Evolutionary conservation across 1,140 invertebrate genomes (phyloP).

Genomic region (Orchesella cincta): DNA sequence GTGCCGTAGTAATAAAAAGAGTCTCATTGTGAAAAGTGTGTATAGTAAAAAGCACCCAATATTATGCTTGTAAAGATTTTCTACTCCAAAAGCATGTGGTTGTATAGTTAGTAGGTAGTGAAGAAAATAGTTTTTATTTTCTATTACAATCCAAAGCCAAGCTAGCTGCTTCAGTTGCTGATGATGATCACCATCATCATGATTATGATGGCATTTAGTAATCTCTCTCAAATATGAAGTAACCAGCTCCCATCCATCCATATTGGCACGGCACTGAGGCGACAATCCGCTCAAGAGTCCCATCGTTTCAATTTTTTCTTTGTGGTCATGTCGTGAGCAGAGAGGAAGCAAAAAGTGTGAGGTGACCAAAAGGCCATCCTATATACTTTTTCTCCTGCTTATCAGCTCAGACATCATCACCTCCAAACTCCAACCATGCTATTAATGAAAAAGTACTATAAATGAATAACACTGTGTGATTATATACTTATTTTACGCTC

Average conservation of each 20-base stretch:
- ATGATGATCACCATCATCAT: no score
- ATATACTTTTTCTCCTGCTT: background rate
- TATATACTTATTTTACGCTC: background rate
- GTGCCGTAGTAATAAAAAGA: conserved; percentile 21
- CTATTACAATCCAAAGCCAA: no score
- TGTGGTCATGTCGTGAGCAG: background rate
- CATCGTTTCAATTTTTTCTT: background rate
- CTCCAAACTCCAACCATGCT: no score
- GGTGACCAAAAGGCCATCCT: conserved; percentile 10
- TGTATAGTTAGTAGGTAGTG: no score
- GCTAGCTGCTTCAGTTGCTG: no score
- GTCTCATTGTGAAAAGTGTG: no score
- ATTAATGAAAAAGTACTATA: no score
- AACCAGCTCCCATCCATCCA: background rate
- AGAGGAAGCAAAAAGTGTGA: background rate
- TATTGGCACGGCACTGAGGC: conserved; percentile 18
- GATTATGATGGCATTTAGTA: background rate
- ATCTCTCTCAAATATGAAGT: background rate
- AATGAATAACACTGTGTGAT: no score
- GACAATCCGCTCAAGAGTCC: background rate
- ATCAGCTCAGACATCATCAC: conserved; percentile 25
- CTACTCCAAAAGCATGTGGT: no score
- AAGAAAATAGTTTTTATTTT: no score
- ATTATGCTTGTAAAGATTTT: no score
- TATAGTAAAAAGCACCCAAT: no score